Base-by-base conservation (phyloP, 2,797 vertebrate species). In the Rachycentron canadum region DNA sequence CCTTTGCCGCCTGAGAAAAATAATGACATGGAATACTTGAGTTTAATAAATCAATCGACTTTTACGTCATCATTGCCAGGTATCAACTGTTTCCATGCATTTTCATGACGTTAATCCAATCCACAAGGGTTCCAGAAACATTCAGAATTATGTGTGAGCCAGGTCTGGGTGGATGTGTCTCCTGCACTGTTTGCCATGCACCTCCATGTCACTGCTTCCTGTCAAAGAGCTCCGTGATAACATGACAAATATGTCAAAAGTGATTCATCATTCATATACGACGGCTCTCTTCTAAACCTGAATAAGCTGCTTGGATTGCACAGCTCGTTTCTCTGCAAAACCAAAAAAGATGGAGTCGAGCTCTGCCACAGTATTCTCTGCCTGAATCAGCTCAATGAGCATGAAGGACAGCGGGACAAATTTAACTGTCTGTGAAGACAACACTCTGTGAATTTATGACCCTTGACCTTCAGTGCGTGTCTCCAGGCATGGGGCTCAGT, bases 401-500 rank as follows among this genome's bases (percentile, higher is more conserved):
- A 61, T 90, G 89, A 92, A 90, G 86, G 87, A 89, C 90, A 60
- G 23, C 21, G 7, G 73, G 83, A 76, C 81, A 64, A 41, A 89
- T 76, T 86, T 85, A 91, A 91, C 87, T 58, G 84, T 77, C 82
- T 88, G 88, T 82, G 84, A 91, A 85, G 89, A 90, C 89, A 89
- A 90, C 91, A 91, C 78, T 88, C 76, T 69, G 83, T 34, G 84
- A 90, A 82, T 92, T 92, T 88, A 93, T 88, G 90, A 93, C 90
- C 92, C 92, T 69, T 94, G 89, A 91, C 90, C 91, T 91, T 89
- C 85, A 62, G 32, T 57, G 63, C 38, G 68, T 77, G 69, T 87
- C 83, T 78, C 47, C 59, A 49, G 75, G 84, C 73, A 56, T 8
- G 67, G 66, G 69, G 71, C 69, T 64, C 32, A 14, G n/a, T 65